A percentile compares a stretch with the other conserved stretches of the same genome.
Conservation (phyloP, 2,888 invertebrate species). For the Pachymerium ferrugineum region DNA sequence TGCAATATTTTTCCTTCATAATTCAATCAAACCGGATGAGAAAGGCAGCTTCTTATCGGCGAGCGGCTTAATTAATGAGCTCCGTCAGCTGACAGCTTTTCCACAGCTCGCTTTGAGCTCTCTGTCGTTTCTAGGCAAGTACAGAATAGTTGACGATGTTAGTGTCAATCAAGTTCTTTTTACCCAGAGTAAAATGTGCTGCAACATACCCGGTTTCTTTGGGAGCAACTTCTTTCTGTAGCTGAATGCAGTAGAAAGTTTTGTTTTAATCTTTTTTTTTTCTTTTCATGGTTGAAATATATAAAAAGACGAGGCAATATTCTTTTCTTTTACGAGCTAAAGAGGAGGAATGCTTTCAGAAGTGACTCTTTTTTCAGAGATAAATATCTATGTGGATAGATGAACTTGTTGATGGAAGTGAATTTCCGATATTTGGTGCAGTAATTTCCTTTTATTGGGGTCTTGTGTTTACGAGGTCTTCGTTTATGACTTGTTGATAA, state of each 20-base stretch:
- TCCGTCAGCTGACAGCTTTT: neutral
- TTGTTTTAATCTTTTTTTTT: too few relatives aligned
- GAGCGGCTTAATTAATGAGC: neutral
- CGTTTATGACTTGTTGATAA: neutral
- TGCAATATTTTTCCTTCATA: neutral
- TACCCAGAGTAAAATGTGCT: neutral
- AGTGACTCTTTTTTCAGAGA: too few relatives aligned
- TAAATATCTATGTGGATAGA: too few relatives aligned
- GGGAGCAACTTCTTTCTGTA: neutral
- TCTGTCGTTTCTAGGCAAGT: neutral
- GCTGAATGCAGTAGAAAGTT: neutral
- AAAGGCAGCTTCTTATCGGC: neutral
- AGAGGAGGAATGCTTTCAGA: too few relatives aligned
- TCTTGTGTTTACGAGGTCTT: neutral
- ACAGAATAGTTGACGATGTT: neutral
- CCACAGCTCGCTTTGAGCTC: neutral
- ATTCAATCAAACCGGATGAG: neutral
- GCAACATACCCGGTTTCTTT: too few relatives aligned
- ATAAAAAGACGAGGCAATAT: too few relatives aligned
- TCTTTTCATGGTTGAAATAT: too few relatives aligned
- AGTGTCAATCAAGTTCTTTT: neutral
- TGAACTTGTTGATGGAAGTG: too few relatives aligned
- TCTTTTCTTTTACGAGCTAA: too few relatives aligned
- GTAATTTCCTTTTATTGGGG: neutral
- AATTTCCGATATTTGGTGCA: too few relatives aligned